These are phyloP conservation scores for Macaca mulatta DNA, from an alignment of 2,113 vertebrate genomes.

Conservation along the genomic window DNA sequence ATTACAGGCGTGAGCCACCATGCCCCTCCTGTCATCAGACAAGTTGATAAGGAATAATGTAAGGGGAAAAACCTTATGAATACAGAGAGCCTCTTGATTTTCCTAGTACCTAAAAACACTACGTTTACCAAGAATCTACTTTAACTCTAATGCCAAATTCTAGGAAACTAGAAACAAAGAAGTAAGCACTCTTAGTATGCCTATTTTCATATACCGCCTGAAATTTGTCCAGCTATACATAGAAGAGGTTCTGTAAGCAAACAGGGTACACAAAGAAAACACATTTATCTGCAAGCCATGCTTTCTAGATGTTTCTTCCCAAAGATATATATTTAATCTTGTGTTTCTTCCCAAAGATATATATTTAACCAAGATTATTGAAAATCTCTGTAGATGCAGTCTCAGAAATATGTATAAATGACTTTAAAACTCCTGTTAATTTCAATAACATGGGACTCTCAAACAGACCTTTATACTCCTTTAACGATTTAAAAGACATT, in stretches of 20 bases:
- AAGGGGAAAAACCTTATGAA: background rate
- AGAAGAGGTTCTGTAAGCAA: background rate
- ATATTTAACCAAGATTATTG: accelerated
- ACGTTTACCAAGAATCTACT: background rate
- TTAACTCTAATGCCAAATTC: background rate
- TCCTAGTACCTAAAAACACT: background rate
- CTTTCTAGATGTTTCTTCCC: constrained; percentile 38
- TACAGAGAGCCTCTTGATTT: background rate
- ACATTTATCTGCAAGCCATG: background rate
- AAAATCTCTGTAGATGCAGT: background rate
- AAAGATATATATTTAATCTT: background rate
- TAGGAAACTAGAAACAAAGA: background rate
- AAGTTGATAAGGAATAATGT: background rate
- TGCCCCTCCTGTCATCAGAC: background rate
- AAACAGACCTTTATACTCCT: constrained; percentile 43
- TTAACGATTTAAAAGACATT: constrained; percentile 3
- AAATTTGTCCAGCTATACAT: background rate
- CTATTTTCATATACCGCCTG: background rate
- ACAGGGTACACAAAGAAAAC: background rate
- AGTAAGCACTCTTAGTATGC: background rate
- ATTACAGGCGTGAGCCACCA: too few species aligned
- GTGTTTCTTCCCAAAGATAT: constrained; percentile 46
- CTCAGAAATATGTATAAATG: background rate
- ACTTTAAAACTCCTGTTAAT: background rate
- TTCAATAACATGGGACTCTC: constrained; percentile 4